phyloP scores from a whole-genome alignment of 2,888 invertebrate genomes.

The Napeogenes inachia region DNA sequence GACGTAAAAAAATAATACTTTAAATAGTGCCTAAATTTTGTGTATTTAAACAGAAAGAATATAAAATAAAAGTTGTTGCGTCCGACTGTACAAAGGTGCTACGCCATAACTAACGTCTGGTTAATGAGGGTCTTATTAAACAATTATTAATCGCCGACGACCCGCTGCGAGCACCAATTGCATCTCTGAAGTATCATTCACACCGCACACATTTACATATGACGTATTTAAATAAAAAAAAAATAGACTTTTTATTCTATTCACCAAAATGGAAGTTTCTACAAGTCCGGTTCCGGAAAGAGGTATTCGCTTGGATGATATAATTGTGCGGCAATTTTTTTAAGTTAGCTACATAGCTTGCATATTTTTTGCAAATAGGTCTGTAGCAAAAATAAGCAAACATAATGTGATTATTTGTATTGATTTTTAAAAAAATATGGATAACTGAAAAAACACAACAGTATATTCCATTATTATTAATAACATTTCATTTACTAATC shows the following conservation, averaged over 20 bases:
- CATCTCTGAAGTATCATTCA: slow-evolving; percentile 48
- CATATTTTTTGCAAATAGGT: no score
- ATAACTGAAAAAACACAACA: neutral
- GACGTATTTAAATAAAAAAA: neutral
- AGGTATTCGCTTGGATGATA: no score
- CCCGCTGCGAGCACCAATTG: slow-evolving; percentile 53
- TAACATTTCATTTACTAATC: slow-evolving; percentile 1
- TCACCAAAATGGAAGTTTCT: no score
- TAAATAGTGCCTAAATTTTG: no score
- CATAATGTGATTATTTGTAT: no score
- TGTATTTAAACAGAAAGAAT: neutral
- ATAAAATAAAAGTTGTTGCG: neutral
- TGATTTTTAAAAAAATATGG: no score
- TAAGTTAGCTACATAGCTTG: no score
- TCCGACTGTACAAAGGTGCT: slow-evolving; percentile 13
- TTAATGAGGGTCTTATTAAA: slow-evolving; percentile 54
- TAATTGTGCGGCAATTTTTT: no score
- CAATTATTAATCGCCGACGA: slow-evolving; percentile 56
- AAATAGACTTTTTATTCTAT: neutral
- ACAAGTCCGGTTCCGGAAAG: no score
- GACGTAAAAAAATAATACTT: no score
- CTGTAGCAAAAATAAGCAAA: no score
- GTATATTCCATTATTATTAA: neutral
- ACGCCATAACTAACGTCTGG: slow-evolving; percentile 17
- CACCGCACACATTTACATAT: slow-evolving; percentile 15